These are phyloP conservation scores for Arremon brunneinucha DNA, from an alignment of 2,797 vertebrate genomes.

Conservation along the genomic window DNA sequence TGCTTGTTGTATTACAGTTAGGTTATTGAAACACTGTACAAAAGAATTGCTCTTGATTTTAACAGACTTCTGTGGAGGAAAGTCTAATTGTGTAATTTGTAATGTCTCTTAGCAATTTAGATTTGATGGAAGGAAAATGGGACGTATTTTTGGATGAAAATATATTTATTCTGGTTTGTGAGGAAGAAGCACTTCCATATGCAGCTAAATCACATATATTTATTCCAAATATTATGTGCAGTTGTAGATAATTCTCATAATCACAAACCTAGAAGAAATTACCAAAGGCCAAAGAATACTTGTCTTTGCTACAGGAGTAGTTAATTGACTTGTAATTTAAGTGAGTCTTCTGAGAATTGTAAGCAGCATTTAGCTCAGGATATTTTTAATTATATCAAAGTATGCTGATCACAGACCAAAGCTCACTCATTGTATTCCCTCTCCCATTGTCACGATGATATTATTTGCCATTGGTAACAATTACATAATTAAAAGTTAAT, in stretches of 20 bases:
- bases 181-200: not conserved
- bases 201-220: not conserved
- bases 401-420: not conserved
- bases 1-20: not conserved
- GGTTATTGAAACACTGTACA: not conserved
- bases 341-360: not conserved
- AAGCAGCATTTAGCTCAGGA: not conserved
- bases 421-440: not conserved
- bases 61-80: not conserved
- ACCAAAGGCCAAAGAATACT: not conserved
- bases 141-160: not conserved
- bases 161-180: not conserved
- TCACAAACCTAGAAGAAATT: not conserved
- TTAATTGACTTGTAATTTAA: constrained; percentile 5
- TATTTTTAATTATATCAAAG: constrained; percentile 32
- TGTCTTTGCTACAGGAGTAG: not conserved
- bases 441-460: not conserved
- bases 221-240: not conserved
- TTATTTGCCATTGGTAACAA: not conserved
- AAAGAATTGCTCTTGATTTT: constrained; percentile 1
- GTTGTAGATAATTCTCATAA: not conserved
- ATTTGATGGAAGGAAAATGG: not conserved
- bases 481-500: not conserved
- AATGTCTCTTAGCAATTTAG: not conserved
- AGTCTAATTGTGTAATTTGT: not conserved